Conservation (phyloP, 2,888 invertebrate genomes). For the Monochamus alternatus region DNA sequence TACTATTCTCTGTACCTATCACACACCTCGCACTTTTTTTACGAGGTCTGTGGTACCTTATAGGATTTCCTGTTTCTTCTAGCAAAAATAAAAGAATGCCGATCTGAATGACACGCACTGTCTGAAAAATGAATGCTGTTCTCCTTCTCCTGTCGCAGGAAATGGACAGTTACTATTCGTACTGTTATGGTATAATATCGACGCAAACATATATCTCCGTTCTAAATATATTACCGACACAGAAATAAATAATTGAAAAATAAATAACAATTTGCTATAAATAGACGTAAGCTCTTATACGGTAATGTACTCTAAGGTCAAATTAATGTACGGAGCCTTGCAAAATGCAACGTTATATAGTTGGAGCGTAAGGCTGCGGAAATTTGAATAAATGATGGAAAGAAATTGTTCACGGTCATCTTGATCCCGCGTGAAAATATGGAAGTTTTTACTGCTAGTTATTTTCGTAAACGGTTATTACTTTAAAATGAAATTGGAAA, state of each 20-base stretch:
- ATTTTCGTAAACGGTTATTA: too few species aligned
- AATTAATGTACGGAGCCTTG: slow-evolving; percentile 51
- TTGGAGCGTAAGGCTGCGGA: too few species aligned
- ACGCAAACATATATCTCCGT: slow-evolving; percentile 40
- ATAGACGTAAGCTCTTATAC: slow-evolving; percentile 48
- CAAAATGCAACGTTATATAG: neutral
- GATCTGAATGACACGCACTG: neutral
- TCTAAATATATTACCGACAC: slow-evolving; percentile 47
- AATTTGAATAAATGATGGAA: too few species aligned
- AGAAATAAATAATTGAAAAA: slow-evolving; percentile 43
- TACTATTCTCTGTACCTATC: too few species aligned
- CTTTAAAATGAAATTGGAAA: too few species aligned
- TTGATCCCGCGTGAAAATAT: too few species aligned
- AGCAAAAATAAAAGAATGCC: too few species aligned
- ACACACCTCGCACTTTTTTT: too few species aligned
- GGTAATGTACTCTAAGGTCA: slow-evolving; percentile 59
- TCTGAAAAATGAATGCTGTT: neutral
- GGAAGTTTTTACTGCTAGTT: too few species aligned
- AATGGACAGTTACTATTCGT: neutral
- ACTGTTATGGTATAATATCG: slow-evolving; percentile 23
- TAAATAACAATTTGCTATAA: slow-evolving; percentile 48
- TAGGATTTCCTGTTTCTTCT: too few species aligned
- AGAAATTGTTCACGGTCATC: too few species aligned
- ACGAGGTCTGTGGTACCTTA: too few species aligned
- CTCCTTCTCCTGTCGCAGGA: slow-evolving; percentile 20